A percentile compares a stretch with the other conserved stretches of the same genome.
Conservation (phyloP, 1,140 invertebrate genomes). For the Drosophila carrolli region DNA sequence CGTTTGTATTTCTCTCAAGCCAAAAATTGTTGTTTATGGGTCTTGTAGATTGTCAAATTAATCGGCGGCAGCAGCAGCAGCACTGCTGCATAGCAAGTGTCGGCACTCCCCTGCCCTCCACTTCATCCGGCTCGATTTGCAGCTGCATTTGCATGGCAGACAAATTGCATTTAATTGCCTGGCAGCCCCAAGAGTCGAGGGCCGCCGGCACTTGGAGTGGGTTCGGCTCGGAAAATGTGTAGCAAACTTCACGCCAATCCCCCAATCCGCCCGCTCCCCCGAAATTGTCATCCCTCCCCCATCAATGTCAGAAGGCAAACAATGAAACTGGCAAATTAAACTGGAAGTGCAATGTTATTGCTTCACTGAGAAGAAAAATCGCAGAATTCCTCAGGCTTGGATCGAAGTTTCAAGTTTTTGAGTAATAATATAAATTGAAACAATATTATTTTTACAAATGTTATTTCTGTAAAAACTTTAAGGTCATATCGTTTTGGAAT, state of each 20-base stretch:
- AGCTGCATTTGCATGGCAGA: constrained; percentile 45
- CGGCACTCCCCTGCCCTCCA: neutral
- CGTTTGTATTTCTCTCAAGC: constrained; percentile 38
- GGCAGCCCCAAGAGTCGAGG: constrained; percentile 48
- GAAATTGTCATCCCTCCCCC: neutral
- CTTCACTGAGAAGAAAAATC: neutral
- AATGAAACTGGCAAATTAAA: constrained; percentile 10
- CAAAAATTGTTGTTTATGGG: constrained; percentile 47
- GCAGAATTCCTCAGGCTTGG: neutral
- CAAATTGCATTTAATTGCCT: constrained; percentile 77
- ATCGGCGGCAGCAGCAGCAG: constrained; percentile 39
- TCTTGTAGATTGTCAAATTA: constrained; percentile 54
- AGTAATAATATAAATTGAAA: no score
- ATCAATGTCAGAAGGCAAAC: constrained; percentile 17
- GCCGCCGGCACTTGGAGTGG: constrained; percentile 13
- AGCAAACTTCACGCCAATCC: constrained; percentile 28
- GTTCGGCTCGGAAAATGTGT: constrained; percentile 8
- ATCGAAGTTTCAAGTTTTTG: no score
- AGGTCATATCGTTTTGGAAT: no score
- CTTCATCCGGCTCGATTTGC: constrained; percentile 12
- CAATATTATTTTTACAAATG: no score
- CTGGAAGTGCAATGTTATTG: constrained; percentile 1
- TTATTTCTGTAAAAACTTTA: no score
- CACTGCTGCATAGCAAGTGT: constrained; percentile 34
- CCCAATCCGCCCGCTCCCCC: constrained; percentile 2